Conservation (phyloP, 2,113 vertebrate genomes). For the Strix uralensis region DNA sequence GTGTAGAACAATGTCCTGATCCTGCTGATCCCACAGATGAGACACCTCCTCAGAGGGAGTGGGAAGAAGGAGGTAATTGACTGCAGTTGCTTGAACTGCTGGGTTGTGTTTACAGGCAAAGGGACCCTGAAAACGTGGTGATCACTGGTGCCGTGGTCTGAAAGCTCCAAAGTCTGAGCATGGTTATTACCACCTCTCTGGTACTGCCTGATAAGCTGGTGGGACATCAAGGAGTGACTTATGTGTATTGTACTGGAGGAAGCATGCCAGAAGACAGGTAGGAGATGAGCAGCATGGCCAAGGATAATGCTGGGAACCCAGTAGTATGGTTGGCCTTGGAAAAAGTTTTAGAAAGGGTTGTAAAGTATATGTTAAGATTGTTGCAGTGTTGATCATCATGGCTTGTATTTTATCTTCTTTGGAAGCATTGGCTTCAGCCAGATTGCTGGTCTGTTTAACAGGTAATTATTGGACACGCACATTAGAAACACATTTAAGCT, state of each 20-base stretch:
- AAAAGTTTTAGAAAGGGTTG: neutral
- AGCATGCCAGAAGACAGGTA: neutral
- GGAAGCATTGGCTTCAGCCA: too few relatives aligned
- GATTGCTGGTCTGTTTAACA: too few relatives aligned
- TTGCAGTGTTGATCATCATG: neutral
- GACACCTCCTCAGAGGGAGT: neutral
- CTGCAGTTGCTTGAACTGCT: neutral
- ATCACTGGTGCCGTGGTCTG: neutral
- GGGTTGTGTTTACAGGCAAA: neutral
- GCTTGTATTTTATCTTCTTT: too few relatives aligned
- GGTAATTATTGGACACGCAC: too few relatives aligned
- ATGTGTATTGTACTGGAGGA: neutral
- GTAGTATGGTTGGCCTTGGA: neutral
- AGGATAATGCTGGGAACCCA: neutral
- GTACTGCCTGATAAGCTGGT: neutral
- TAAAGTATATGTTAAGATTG: neutral
- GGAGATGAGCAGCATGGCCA: neutral
- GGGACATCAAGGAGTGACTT: neutral
- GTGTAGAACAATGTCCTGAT: neutral
- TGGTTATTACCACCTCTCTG: neutral
- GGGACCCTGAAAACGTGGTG: neutral
- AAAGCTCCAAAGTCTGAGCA: neutral
- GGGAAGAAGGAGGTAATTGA: neutral
- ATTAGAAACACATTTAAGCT: too few relatives aligned
- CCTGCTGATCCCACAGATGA: neutral